Base-by-base conservation (phyloP, 1,140 invertebrate species). In the Heliconius hewitsoni region DNA sequence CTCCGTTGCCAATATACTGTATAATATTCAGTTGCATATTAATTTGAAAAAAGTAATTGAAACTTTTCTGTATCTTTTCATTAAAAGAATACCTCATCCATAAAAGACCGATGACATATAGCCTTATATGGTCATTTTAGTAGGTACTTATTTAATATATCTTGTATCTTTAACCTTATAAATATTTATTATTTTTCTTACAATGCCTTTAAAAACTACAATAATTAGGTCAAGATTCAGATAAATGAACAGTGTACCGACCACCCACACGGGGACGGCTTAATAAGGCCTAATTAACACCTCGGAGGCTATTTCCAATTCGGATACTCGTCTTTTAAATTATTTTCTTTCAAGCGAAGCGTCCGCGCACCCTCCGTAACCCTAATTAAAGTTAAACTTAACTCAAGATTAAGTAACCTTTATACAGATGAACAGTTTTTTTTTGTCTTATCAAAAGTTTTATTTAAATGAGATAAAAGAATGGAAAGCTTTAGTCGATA, bases 201-300 rank as follows among this genome's bases (percentile, higher is more conserved):
- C 27, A 66, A 13, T 16, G 27, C 19, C 4, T 27, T 3, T 66
- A 11, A 66, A 30, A 66, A 27, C 23, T 91, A 89, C 86, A 86
- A 91, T 92, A 92, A 90, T 91, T 90, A 90, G 88, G 86, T 88
- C 83, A 83, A 82, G 27, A 52, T 50, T 46, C 77, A 90, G 90
- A 93, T 94, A 92, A 94, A 91, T 91, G 90, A 88, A 90, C 87
- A 89, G 90, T 89, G 84, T 77, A 85, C 81, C 81, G 92, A 92
- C 92, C 92, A 94, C 92, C 91, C 92, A 94, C 87, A 89, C 89
- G 88, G 85, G 91, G 89, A 94, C 90, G 90, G 90, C 92, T 94
- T 93, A 92, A 94, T 94, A 94, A 91, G 91, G 89, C 90, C 91
- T 93, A 89, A 94, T 94, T 94, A 93, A 92, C 92, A 94, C 92